These are phyloP conservation scores for Aricia artaxerxes DNA, from an alignment of 2,888 invertebrate genomes.

Conservation along the genomic window DNA sequence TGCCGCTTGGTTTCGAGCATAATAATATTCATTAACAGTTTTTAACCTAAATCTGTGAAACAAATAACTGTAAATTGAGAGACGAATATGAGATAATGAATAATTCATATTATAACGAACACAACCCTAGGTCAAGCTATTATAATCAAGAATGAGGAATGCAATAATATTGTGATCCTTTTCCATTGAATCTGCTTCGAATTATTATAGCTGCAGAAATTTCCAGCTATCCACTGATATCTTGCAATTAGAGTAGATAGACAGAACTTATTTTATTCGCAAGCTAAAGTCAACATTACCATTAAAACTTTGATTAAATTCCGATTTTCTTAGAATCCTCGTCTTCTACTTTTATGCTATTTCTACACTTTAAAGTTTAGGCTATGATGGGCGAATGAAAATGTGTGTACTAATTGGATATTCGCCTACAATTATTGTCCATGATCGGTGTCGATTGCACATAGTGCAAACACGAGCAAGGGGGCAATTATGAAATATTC, in stretches of 20 bases:
- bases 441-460: too few relatives aligned
- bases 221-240: background rate
- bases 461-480: too few relatives aligned
- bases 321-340: background rate
- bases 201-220: background rate
- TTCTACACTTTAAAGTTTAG: background rate
- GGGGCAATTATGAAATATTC: too few relatives aligned
- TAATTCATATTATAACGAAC: background rate
- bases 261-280: background rate
- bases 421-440: too few relatives aligned
- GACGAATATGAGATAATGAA: background rate
- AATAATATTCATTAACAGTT: too few relatives aligned
- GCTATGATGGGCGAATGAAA: too few relatives aligned
- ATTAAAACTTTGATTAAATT: background rate
- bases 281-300: background rate
- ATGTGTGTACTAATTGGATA: too few relatives aligned
- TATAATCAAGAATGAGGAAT: background rate
- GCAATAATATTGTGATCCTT: background rate
- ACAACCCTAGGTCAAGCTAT: background rate
- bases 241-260: background rate
- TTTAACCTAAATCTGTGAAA: too few relatives aligned
- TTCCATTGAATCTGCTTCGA: constrained; percentile 3
- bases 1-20: too few relatives aligned
- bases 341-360: background rate
- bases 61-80: too few relatives aligned